A percentile compares a stretch with the other conserved stretches of the same genome.
Evolutionary conservation across 2,888 invertebrate species (phyloP).

Genomic region (Caenorhabditis sp.): DNA sequence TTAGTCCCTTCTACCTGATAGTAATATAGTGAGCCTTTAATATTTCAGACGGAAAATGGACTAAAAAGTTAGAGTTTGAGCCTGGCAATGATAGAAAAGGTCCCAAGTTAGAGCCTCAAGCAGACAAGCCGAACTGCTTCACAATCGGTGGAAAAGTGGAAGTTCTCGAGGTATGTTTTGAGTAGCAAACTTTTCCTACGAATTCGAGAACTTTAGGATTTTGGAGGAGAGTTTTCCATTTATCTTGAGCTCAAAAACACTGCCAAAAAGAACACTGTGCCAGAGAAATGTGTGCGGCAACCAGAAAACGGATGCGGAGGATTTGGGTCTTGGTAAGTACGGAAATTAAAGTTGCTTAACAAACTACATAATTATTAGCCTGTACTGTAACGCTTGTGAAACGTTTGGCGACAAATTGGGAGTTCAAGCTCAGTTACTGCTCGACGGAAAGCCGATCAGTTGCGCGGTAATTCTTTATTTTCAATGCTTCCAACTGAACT

Average conservation of each 20-base stretch:
- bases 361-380: constrained; percentile 55
- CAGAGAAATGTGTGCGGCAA: constrained; percentile 75
- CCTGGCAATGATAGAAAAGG: constrained; percentile 72
- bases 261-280: constrained; percentile 76
- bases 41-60: constrained; percentile 71
- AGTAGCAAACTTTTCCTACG: no score
- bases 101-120: constrained; percentile 70
- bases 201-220: constrained; percentile 69
- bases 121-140: constrained; percentile 61
- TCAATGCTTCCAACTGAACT: no score
- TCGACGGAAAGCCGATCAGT: constrained; percentile 75
- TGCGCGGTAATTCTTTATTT: no score
- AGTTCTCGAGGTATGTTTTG: constrained; percentile 70
- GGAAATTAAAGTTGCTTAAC: neutral
- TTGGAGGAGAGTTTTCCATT: constrained; percentile 77
- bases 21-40: neutral
- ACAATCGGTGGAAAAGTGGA: constrained; percentile 76
- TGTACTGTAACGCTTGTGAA: constrained; percentile 78
- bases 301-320: constrained; percentile 76
- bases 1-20: constrained; percentile 34
- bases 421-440: constrained; percentile 75
- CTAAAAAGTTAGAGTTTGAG: constrained; percentile 77
- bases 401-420: constrained; percentile 71
- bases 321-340: constrained; percentile 75
- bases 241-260: constrained; percentile 75